Evolutionary conservation across 2,113 vertebrate species (phyloP), one percentile per base, ranked within the genome.

Genomic region (Oncorhynchus masou): DNA sequence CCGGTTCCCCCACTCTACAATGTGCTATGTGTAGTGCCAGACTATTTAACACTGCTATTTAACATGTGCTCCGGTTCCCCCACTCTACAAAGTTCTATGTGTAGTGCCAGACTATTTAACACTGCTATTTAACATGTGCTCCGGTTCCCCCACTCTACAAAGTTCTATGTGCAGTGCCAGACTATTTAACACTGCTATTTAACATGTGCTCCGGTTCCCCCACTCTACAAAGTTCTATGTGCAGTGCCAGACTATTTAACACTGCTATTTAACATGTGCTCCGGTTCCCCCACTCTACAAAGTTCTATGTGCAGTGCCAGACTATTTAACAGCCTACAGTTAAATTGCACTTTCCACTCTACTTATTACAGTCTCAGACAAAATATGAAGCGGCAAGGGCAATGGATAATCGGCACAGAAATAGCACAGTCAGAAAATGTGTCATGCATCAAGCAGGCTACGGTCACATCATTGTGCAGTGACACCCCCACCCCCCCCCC

Each of bases 291-390:
- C 29, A 15, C 67, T 45, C 49, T 29, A 12, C 66, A 34, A 64
- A 72, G 70, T 76, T 75, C 78, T 77, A 77, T 71, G 81, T 85
- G 85, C 69, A 82, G 72, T 48, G 34, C 24, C 49, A 57, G 68
- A 74, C 77, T 54, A 66, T 51, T 71, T 75, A 79, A 72, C 70
- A 74, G 34, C 80, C 71, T 83, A 70, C 74, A 82, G 82, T 85
- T 79, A 78, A 90, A 87, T 84, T 88, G 81, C 85, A 81, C 81
- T 87, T 88, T 90, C 80, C 86, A 86, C 87, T 88, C 79, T 83
- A 86, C 54, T 83, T 84, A 80, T 84, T 83, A 76, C 85, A 82
- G 85, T 68, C 12, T 81, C 75, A 87, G 88, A 79, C 78, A 81
- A 78, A 83, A 81, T 83, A 77, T 83, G 80, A 88, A 88, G 77